These are phyloP conservation scores for Otus sunia DNA, from an alignment of 2,113 vertebrate genomes.

Conservation along the genomic window DNA sequence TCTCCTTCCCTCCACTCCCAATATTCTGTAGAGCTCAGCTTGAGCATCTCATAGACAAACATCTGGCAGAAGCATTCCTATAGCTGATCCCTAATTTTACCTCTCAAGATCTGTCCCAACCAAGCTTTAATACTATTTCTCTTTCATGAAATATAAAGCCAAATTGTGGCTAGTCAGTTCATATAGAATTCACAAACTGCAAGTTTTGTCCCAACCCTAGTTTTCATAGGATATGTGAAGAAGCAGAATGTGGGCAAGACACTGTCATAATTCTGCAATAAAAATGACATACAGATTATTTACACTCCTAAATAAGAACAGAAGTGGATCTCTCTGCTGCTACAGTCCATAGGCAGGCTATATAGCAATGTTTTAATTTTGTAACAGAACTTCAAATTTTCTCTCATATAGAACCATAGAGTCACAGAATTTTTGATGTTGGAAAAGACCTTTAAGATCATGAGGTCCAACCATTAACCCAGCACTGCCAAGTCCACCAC, in stretches of 20 bases:
- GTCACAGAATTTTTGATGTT: neutral
- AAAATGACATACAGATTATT: neutral
- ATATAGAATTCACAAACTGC: neutral
- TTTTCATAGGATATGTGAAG: neutral
- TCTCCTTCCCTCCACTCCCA: neutral
- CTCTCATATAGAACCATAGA: neutral
- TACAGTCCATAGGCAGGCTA: neutral
- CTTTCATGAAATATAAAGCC: neutral
- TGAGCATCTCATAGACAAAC: neutral
- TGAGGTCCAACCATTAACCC: neutral
- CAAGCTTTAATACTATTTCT: neutral
- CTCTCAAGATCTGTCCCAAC: neutral
- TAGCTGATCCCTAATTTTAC: neutral
- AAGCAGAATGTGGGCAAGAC: neutral
- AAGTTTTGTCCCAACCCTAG: neutral
- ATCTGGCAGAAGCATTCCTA: neutral
- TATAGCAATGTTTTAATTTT: neutral
- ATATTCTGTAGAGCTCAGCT: neutral
- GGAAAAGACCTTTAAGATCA: neutral
- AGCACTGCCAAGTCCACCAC: neutral
- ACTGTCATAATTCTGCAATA: neutral
- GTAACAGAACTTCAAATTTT: neutral
- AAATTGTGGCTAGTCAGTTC: neutral
- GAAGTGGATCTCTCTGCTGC: neutral
- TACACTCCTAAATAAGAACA: neutral